phyloP scores from a whole-genome alignment of 2,113 vertebrate genomes.

The Tragelaphus scriptus region DNA sequence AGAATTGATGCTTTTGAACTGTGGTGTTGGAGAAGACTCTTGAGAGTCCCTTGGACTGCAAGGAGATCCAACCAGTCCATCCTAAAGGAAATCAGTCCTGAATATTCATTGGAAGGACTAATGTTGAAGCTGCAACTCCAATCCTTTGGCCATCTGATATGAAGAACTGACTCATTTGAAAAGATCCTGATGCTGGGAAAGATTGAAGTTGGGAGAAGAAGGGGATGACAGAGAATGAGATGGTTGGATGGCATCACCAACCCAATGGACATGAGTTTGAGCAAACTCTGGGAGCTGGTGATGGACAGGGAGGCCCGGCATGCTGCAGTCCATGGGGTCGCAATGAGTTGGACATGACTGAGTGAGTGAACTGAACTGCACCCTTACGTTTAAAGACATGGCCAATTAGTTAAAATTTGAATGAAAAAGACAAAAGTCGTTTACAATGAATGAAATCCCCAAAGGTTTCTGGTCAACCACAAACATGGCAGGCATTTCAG shows the following conservation, averaged over 20 bases:
- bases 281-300: too few relatives aligned
- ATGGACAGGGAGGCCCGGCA: too few relatives aligned
- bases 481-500: not conserved
- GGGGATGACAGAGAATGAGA: too few relatives aligned
- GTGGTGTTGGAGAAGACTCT: not conserved
- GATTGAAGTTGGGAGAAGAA: not conserved
- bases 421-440: not conserved
- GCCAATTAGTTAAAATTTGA: not conserved
- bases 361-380: not conserved
- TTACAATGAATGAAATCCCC: not conserved
- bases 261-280: too few relatives aligned
- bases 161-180: not conserved
- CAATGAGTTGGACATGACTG: not conserved
- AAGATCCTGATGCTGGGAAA: not conserved
- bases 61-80: not conserved
- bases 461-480: slow-evolving; percentile 7
- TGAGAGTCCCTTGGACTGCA: not conserved
- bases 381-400: not conserved
- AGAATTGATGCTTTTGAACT: not conserved
- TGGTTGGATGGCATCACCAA: too few relatives aligned
- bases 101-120: not conserved
- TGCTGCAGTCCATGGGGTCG: not conserved
- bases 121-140: not conserved
- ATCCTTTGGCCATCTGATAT: not conserved
- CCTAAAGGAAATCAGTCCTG: not conserved